Percentiles rank a stretch among this genome's conserved stretches.
These are phyloP conservation scores for Otolemur garnettii DNA, from an alignment of 2,113 vertebrate species.

Conservation along the genomic window DNA sequence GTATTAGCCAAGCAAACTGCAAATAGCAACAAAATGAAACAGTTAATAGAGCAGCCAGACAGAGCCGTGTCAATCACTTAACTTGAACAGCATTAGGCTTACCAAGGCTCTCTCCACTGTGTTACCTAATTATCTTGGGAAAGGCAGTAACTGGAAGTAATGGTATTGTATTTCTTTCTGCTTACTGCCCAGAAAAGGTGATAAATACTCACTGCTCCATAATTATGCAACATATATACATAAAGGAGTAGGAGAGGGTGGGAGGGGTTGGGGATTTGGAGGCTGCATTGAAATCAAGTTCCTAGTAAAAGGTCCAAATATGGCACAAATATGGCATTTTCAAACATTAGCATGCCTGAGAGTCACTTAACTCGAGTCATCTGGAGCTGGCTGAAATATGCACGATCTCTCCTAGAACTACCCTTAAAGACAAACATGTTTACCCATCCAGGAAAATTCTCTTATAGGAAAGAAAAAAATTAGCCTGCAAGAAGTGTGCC, in stretches of 20 bases:
- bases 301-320: conserved; percentile 80
- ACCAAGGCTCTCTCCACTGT: conserved; percentile 88
- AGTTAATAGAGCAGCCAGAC: conserved; percentile 99
- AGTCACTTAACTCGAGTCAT: conserved; percentile 81
- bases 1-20: conserved; percentile 99
- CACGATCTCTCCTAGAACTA: conserved; percentile 81
- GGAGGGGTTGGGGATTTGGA: conserved; percentile 63
- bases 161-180: conserved; percentile 92
- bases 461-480: background rate
- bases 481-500: conserved; percentile 25
- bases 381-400: conserved; percentile 79
- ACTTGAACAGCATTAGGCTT: conserved; percentile 93
- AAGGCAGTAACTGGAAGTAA: conserved; percentile 93
- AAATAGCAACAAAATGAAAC: conserved; percentile 99
- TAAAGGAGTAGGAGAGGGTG: conserved; percentile 86
- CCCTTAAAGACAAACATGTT: conserved; percentile 86
- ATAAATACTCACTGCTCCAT: conserved; percentile 91
- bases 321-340: conserved; percentile 77
- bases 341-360: conserved; percentile 83
- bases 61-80: conserved; percentile 99
- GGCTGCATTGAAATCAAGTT: conserved; percentile 82
- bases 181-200: conserved; percentile 92
- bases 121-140: conserved; percentile 94
- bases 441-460: conserved; percentile 64
- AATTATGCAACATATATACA: conserved; percentile 92